phyloP scores from a whole-genome alignment of 2,888 invertebrate genomes.

The Pterostichus niger region DNA sequence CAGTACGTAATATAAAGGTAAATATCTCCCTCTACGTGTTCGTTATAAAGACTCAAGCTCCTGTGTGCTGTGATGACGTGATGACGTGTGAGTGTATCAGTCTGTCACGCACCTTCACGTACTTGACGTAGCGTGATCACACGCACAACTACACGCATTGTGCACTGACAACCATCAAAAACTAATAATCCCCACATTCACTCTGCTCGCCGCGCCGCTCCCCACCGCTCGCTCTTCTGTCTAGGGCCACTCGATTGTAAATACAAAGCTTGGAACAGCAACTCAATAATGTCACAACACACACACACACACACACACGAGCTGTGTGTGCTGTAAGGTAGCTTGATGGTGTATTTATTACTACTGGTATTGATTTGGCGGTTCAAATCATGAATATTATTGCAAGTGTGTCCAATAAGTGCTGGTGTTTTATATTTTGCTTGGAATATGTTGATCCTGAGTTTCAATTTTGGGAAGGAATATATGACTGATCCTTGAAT shows the following conservation, averaged over 20 bases:
- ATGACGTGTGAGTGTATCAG: neutral
- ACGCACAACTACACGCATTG: constrained; percentile 18
- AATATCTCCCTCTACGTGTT: too few species aligned
- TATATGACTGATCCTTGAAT: too few species aligned
- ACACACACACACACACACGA: neutral
- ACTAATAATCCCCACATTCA: constrained; percentile 70
- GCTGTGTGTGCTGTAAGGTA: too few species aligned
- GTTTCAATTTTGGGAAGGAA: too few species aligned
- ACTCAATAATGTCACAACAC: neutral
- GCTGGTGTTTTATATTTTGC: too few species aligned
- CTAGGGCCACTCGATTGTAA: constrained; percentile 70
- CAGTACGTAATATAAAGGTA: too few species aligned
- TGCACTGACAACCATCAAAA: constrained; percentile 67
- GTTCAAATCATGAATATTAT: too few species aligned
- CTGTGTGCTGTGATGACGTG: neutral
- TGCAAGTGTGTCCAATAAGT: too few species aligned
- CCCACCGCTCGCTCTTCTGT: constrained; percentile 26
- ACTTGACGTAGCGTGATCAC: neutral
- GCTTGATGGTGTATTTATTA: too few species aligned
- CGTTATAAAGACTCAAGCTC: too few species aligned
- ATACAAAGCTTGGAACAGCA: constrained; percentile 68
- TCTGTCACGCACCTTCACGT: neutral
- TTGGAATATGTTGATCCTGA: too few species aligned
- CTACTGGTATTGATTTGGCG: too few species aligned
- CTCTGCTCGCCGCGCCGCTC: neutral